Evolutionary conservation across 2,888 invertebrate genomes (phyloP).

Genomic region (Tenthredo notha): DNA sequence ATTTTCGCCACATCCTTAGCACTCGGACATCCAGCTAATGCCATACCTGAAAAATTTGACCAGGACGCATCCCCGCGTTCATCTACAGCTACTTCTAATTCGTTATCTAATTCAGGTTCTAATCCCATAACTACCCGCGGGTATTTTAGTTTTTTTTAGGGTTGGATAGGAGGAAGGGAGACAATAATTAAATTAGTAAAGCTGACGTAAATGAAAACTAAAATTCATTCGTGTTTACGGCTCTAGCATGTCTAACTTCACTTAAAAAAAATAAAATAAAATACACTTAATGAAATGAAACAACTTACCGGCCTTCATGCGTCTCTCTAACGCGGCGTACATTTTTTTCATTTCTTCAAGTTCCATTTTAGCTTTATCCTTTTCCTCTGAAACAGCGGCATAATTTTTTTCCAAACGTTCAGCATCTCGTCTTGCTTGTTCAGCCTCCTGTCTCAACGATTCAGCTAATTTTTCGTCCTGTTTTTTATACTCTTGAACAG

Average conservation of each 20-base stretch:
- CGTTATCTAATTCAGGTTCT: slow-evolving; percentile 62
- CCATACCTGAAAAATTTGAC: slow-evolving; percentile 77
- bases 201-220: not conserved
- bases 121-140: slow-evolving; percentile 36
- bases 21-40: slow-evolving; percentile 76
- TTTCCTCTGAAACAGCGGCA: slow-evolving; percentile 86
- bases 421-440: slow-evolving; percentile 88
- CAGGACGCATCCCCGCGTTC: slow-evolving; percentile 68
- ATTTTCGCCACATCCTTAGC: slow-evolving; percentile 76
- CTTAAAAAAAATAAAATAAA: not conserved
- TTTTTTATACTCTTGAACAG: slow-evolving; percentile 69
- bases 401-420: slow-evolving; percentile 91
- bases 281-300: not conserved
- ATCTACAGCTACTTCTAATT: slow-evolving; percentile 72
- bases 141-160: not conserved
- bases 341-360: slow-evolving; percentile 90
- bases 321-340: slow-evolving; percentile 88
- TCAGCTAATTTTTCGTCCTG: slow-evolving; percentile 85
- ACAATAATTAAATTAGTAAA: slow-evolving; percentile 45
- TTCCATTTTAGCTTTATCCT: slow-evolving; percentile 87
- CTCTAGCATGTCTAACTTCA: not conserved
- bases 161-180: not conserved
- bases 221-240: not conserved
- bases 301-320: slow-evolving; percentile 75
- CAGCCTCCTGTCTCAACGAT: slow-evolving; percentile 87